Base-by-base conservation (phyloP, 2,797 vertebrate genomes). In the Lagodon rhomboides region DNA sequence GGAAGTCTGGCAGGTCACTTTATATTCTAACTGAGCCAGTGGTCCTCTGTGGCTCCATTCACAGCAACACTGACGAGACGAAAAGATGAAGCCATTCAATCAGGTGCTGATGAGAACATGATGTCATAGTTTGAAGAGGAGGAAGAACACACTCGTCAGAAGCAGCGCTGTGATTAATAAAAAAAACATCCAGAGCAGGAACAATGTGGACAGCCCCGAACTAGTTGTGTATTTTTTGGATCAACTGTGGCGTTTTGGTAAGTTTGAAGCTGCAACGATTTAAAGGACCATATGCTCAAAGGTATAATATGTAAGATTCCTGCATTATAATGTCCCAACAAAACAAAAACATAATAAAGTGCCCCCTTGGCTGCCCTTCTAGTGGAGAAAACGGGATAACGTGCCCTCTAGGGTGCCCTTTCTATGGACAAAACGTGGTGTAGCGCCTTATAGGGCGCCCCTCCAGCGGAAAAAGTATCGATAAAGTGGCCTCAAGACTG, bases 71-170 rank as follows among this genome's bases (percentile, higher is more conserved):
- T 23, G 56, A 30, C 20, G 3, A 61, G 43, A 44, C 15, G 34
- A 34, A 34, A 27, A 11, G 62, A 62, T 58, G 66, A 73, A 69
- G 60, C 63, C 63, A 66, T 79, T 86, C 74, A 89, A 56, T 85
- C 82, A 85, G 70, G 41, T 7, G 41, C 75, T 80, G 65, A 78
- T 86, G 68, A 84, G 43, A 58, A 25, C 3, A 15, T 58, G 68
- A 70, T 65, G 60, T 62, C 20, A 82, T 8, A 3, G 34, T 50
- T 18, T 68, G n/a, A 75, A 68, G 60, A 58, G 50, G 55, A 55
- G 30, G 41, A 60, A 47, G 5, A 22, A 71, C 43, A 30, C 34
- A 17, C 41, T n/a, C 15, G 3, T 75, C 38, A 47, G 66, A 68
- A 16, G 34, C 9, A 10, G 47, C 4, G 18, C 22, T 49, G 46